Percentiles rank a stretch among this genome's conserved stretches.
phyloP scores from a whole-genome alignment of 2,113 vertebrate genomes.

The Triplophysa dalaica region DNA sequence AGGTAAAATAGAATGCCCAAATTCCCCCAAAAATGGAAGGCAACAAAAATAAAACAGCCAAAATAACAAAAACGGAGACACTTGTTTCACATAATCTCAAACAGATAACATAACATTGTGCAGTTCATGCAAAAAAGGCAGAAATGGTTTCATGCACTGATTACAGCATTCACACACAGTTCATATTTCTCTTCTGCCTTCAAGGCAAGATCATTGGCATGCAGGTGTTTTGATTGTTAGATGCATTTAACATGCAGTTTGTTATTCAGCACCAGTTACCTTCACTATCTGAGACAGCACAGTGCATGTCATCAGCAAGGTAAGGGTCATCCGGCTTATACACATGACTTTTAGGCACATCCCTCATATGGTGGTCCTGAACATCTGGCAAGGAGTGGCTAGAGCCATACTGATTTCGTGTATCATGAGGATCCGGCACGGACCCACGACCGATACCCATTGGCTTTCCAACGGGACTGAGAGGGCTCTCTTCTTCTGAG shows the following conservation, averaged over 20 bases:
- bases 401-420: constrained; percentile 93
- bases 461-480: constrained; percentile 89
- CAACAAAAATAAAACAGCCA: constrained; percentile 10
- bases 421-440: constrained; percentile 80
- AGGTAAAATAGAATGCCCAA: constrained; percentile 59
- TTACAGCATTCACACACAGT: constrained; percentile 49
- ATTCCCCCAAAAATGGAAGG: constrained; percentile 40
- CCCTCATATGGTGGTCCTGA: constrained; percentile 94
- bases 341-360: constrained; percentile 89
- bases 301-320: constrained; percentile 94
- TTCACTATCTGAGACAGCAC: constrained; percentile 99
- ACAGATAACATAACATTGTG: constrained; percentile 52
- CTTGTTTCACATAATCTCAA: constrained; percentile 46
- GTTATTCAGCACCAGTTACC: constrained; percentile 91
- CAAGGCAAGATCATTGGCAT: constrained; percentile 63
- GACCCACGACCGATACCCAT: constrained; percentile 79
- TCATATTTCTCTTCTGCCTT: constrained; percentile 41
- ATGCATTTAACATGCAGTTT: constrained; percentile 56
- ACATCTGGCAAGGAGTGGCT: constrained; percentile 99
- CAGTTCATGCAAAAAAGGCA: constrained; percentile 64
- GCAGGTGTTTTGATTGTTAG: constrained; percentile 60
- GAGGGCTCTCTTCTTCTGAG: constrained; percentile 93
- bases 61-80: constrained; percentile 47
- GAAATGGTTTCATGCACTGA: constrained; percentile 62
- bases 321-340: constrained; percentile 97